phyloP scores from a whole-genome alignment of 2,888 invertebrate genomes.

The Microplitis manilae region DNA sequence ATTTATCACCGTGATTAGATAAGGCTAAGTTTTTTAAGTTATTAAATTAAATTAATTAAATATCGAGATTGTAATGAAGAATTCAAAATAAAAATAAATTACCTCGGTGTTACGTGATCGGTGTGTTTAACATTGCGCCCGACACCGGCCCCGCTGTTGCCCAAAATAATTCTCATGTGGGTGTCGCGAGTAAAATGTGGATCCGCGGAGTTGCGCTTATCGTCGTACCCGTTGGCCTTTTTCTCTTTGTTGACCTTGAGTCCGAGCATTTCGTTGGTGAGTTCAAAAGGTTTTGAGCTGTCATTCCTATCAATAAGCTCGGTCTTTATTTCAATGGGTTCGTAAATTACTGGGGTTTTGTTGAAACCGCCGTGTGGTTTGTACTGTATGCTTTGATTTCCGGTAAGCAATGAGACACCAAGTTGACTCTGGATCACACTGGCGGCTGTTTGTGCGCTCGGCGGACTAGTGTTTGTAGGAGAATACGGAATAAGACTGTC shows the following conservation, averaged over 20 bases:
- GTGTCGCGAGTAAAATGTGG: constrained; percentile 92
- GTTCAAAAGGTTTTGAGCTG: constrained; percentile 64
- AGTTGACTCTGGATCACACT: constrained; percentile 69
- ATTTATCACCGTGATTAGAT: no score
- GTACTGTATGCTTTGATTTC: constrained; percentile 66
- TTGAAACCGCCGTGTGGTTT: constrained; percentile 64
- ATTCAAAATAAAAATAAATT: constrained; percentile 25
- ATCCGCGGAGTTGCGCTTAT: constrained; percentile 75
- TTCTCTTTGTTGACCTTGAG: constrained; percentile 61
- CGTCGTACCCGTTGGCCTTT: constrained; percentile 64
- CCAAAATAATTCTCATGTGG: constrained; percentile 91
- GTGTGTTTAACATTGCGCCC: constrained; percentile 68
- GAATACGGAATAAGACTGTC: constrained; percentile 74
- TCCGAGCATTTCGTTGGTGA: constrained; percentile 70
- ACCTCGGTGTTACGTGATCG: constrained; percentile 64
- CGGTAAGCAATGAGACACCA: constrained; percentile 66
- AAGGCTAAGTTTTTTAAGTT: no score
- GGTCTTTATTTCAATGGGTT: constrained; percentile 69
- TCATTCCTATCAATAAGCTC: constrained; percentile 65
- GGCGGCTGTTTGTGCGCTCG: constrained; percentile 68
- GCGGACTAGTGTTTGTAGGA: constrained; percentile 69
- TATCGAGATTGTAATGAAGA: neutral
- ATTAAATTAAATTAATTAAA: no score
- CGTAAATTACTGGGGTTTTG: constrained; percentile 65
- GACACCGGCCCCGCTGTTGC: constrained; percentile 72